Evolutionary conservation across 2,888 invertebrate genomes (phyloP).

Genomic region (Drosophila atripex): DNA sequence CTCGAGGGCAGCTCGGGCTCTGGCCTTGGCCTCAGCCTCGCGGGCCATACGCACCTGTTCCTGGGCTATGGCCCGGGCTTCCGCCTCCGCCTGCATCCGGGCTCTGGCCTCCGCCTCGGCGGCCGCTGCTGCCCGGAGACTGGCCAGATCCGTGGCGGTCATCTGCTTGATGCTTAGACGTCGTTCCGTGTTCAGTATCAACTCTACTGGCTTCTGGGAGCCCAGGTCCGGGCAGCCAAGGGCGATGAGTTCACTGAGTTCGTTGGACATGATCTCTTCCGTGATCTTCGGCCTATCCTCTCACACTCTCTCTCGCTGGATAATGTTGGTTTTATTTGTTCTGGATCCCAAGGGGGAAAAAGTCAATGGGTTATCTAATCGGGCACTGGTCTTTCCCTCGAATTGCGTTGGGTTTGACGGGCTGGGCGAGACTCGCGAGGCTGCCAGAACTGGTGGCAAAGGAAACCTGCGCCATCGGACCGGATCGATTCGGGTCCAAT

Average conservation of each 20-base stretch:
- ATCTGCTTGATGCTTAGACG: slow-evolving; percentile 82
- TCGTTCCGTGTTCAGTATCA: slow-evolving; percentile 72
- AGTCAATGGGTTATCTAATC: slow-evolving; percentile 56
- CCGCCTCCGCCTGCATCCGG: slow-evolving; percentile 38
- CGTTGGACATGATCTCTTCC: slow-evolving; percentile 72
- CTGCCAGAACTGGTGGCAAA: slow-evolving; percentile 61
- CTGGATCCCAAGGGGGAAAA: slow-evolving; percentile 21
- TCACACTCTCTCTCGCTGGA: slow-evolving; percentile 3
- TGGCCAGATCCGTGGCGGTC: slow-evolving; percentile 79
- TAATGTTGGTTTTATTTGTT: slow-evolving; percentile 2
- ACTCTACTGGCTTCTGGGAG: slow-evolving; percentile 51
- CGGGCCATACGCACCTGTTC: slow-evolving; percentile 36
- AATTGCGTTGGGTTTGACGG: slow-evolving; percentile 71
- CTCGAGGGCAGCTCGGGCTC: slow-evolving; percentile 56
- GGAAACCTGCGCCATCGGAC: slow-evolving; percentile 60
- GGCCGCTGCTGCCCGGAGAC: slow-evolving; percentile 73
- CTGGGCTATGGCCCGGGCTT: slow-evolving; percentile 48
- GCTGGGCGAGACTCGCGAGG: slow-evolving; percentile 71
- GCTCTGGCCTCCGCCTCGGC: slow-evolving; percentile 68
- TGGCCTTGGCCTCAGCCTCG: slow-evolving; percentile 47
- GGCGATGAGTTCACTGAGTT: slow-evolving; percentile 82
- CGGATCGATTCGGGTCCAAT: slow-evolving; percentile 17
- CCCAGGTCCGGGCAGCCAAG: slow-evolving; percentile 79
- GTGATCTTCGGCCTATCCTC: background rate
- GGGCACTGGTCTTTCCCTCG: slow-evolving; percentile 48